phyloP scores from a whole-genome alignment of 2,113 vertebrate genomes.

The Grammomys surdaster region DNA sequence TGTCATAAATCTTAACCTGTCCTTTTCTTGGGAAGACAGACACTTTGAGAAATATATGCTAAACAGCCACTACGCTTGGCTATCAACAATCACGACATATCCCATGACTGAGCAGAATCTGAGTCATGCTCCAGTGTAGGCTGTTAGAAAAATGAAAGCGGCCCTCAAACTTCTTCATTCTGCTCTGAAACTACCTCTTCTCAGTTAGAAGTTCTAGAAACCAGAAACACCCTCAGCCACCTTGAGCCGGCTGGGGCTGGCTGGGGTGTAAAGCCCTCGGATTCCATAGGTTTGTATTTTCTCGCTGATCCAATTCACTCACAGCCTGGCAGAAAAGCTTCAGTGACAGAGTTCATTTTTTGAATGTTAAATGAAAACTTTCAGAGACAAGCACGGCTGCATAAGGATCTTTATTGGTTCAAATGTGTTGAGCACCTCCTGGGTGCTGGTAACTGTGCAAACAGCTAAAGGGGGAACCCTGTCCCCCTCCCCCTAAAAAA shows the following conservation, averaged over 20 bases:
- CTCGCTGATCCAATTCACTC: not conserved
- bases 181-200: not conserved
- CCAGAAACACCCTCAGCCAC: not conserved
- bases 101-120: not conserved
- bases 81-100: not conserved
- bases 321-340: not conserved
- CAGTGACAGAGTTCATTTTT: slow-evolving; percentile 1
- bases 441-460: not conserved
- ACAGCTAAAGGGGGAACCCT: not conserved
- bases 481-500: not conserved
- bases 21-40: slow-evolving; percentile 27
- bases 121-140: slow-evolving; percentile 19
- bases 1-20: not conserved
- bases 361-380: not conserved
- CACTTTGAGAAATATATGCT: slow-evolving; percentile 43
- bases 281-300: not conserved
- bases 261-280: not conserved
- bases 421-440: not conserved
- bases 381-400: not conserved
- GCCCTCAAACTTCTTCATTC: slow-evolving; percentile 6
- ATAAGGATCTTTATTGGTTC: not conserved
- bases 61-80: slow-evolving; percentile 16
- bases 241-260: not conserved
- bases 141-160: slow-evolving; percentile 18
- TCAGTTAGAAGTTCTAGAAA: not conserved